Evolutionary conservation across 2,797 vertebrate genomes (phyloP).

Genomic region (Hirundo rustica): DNA sequence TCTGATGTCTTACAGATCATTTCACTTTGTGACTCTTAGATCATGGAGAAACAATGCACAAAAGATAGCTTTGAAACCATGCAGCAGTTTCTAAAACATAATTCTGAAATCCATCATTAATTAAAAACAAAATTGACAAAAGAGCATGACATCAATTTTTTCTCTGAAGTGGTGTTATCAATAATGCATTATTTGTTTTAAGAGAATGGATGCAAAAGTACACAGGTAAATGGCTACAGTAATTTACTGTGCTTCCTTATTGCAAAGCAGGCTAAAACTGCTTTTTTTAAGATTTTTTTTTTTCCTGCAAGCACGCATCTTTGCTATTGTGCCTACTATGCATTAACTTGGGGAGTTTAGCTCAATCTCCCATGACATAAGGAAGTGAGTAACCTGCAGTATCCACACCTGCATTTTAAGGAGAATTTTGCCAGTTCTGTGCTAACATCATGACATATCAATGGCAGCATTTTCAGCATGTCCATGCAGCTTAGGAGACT

Average conservation of each 20-base stretch:
- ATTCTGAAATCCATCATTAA: not conserved
- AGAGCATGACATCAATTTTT: conserved; percentile 21
- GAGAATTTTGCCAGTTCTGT: not conserved
- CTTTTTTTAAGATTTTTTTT: not conserved
- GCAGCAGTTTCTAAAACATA: not conserved
- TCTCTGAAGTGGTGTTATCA: conserved; percentile 12
- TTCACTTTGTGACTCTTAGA: not conserved
- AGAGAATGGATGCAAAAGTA: conserved; percentile 24
- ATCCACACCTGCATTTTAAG: accelerated
- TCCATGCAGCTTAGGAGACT: not conserved
- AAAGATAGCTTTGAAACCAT: not conserved
- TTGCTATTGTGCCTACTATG: not conserved
- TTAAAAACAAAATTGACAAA: conserved; percentile 43
- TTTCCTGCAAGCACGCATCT: not conserved
- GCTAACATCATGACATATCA: not conserved
- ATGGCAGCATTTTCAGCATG: not conserved
- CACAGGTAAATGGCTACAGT: conserved; percentile 6
- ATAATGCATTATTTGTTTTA: conserved; percentile 46
- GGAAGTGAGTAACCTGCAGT: not conserved
- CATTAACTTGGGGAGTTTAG: not conserved
- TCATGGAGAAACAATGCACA: not conserved
- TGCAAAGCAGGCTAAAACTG: not conserved
- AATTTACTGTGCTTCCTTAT: not conserved
- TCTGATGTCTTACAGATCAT: not conserved
- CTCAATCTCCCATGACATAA: not conserved